Percentiles rank a stretch among this genome's conserved stretches.
phyloP scores from a whole-genome alignment of 2,113 vertebrate species.

The Monopterus albus region DNA sequence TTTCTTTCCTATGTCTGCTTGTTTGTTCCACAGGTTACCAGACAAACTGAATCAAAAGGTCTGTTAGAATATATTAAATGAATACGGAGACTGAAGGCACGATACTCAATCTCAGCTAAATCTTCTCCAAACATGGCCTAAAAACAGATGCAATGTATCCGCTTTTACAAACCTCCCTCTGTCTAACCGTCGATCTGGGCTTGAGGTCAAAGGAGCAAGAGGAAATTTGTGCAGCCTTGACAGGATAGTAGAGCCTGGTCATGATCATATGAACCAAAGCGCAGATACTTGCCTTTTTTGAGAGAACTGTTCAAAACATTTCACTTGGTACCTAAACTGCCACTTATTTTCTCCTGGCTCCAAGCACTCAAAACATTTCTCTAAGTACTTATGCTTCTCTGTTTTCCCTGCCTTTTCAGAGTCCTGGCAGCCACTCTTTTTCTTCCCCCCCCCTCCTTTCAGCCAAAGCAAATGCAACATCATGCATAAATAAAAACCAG shows the following conservation, averaged over 20 bases:
- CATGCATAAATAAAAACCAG: conserved; percentile 40
- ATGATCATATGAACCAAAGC: neutral
- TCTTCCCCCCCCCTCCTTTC: conserved; percentile 21
- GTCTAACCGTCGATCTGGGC: too few relatives aligned
- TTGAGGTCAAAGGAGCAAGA: neutral
- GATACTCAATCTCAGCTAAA: neutral
- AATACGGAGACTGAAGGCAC: neutral
- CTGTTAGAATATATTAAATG: conserved; percentile 33
- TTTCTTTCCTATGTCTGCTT: conserved; percentile 17
- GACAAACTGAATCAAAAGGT: conserved; percentile 32
- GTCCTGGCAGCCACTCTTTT: conserved; percentile 5
- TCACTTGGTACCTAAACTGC: neutral
- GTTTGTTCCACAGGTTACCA: conserved; percentile 45
- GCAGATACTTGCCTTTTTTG: neutral
- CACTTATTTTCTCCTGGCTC: neutral
- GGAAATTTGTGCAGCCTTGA: neutral
- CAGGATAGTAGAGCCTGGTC: neutral
- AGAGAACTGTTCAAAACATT: conserved; percentile 1
- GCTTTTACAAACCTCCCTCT: too few relatives aligned
- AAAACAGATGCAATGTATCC: too few relatives aligned
- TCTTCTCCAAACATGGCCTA: neutral
- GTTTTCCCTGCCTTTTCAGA: neutral
- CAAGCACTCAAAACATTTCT: neutral
- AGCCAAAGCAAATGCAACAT: conserved; percentile 26
- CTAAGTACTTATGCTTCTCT: neutral